Evolutionary conservation across 2,113 vertebrate genomes (phyloP).

Genomic region (Trinectes maculatus): DNA sequence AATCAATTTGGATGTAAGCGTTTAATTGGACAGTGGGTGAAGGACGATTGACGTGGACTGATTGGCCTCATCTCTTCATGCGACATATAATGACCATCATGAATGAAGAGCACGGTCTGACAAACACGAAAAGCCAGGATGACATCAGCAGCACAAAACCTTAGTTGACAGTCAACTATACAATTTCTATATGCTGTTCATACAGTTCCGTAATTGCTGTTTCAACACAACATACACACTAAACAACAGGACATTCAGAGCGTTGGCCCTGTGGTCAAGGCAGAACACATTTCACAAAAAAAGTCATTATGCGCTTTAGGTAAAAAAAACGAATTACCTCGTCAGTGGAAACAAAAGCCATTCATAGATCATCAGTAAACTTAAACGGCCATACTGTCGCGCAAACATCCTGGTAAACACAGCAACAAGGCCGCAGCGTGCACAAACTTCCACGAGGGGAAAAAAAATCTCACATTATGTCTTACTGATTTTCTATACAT

Average conservation of each 20-base stretch:
- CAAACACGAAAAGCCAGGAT: neutral
- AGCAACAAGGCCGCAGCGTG: conserved; percentile 26
- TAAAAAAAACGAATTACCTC: neutral
- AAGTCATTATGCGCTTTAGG: neutral
- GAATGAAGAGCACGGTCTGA: neutral
- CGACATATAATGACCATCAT: too few relatives aligned
- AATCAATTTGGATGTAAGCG: too few relatives aligned
- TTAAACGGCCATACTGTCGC: conserved; percentile 19
- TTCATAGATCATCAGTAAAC: neutral
- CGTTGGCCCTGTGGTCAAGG: neutral
- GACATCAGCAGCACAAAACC: neutral
- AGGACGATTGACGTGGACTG: too few relatives aligned
- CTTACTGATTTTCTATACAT: conserved; percentile 26
- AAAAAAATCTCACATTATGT: conserved; percentile 22
- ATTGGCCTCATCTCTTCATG: too few relatives aligned
- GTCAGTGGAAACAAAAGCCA: neutral
- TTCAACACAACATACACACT: neutral
- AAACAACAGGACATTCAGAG: neutral
- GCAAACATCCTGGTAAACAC: conserved; percentile 13
- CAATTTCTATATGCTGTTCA: neutral
- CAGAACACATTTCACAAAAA: neutral
- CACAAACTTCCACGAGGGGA: neutral
- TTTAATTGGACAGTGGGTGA: too few relatives aligned
- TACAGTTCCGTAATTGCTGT: neutral
- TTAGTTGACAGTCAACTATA: neutral